phyloP scores from a whole-genome alignment of 2,113 vertebrate species.

The Oxyura jamaicensis region DNA sequence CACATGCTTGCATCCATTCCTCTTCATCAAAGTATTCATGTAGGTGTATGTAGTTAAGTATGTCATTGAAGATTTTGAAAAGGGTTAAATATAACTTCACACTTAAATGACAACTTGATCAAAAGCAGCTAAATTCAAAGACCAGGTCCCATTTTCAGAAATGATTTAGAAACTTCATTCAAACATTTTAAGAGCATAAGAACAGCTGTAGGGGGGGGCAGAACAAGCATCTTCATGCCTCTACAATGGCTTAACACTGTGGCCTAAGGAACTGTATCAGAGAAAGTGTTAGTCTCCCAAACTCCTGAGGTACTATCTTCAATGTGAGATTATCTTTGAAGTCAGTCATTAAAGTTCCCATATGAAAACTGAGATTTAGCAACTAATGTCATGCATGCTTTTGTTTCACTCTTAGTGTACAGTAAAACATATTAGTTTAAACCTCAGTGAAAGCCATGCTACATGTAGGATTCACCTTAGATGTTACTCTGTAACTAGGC shows the following conservation, averaged over 20 bases:
- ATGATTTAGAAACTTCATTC: not conserved
- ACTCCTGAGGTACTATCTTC: not conserved
- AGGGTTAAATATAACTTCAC: not conserved
- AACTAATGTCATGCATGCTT: not conserved
- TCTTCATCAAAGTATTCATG: not conserved
- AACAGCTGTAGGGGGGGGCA: not conserved
- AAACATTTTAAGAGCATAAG: not conserved
- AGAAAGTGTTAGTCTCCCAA: not conserved
- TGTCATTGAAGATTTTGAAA: not conserved
- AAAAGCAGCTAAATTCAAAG: not conserved
- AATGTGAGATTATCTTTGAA: not conserved
- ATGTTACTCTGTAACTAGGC: not conserved
- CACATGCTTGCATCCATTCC: not conserved
- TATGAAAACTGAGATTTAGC: not conserved
- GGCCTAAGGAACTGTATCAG: not conserved
- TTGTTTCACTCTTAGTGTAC: not conserved
- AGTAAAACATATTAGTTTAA: not conserved
- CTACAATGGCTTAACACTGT: not conserved
- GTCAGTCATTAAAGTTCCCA: not conserved
- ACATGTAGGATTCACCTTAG: not conserved
- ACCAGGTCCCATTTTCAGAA: not conserved
- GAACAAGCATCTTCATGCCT: not conserved
- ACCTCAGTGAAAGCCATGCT: not conserved
- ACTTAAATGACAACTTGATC: not conserved
- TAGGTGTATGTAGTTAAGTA: not conserved